These are phyloP conservation scores for Eilema depressum DNA, from an alignment of 2,888 invertebrate species.

Conservation along the genomic window DNA sequence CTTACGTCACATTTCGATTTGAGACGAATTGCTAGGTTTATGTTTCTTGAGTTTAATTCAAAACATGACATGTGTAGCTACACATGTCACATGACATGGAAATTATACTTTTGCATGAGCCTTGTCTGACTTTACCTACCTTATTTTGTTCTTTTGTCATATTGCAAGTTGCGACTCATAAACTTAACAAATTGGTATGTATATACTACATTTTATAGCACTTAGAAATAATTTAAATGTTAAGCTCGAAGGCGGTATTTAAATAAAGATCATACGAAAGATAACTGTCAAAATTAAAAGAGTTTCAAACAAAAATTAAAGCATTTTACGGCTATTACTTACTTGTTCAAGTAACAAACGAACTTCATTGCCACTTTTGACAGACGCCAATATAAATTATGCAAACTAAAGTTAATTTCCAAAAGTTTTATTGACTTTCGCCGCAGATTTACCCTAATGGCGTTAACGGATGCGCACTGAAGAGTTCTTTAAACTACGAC, in stretches of 20 bases:
- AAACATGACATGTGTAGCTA: too few species aligned
- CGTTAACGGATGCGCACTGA: conserved; percentile 63
- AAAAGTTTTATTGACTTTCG: conserved; percentile 61
- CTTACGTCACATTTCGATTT: too few species aligned
- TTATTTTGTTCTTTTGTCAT: too few species aligned
- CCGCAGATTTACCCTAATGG: conserved; percentile 57
- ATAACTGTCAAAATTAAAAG: conserved; percentile 33
- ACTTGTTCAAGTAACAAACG: conserved; percentile 16
- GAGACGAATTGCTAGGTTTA: too few species aligned
- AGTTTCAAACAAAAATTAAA: conserved; percentile 29
- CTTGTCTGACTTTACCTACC: too few species aligned
- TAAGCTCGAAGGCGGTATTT: not conserved
- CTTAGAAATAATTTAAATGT: too few species aligned
- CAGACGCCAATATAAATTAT: conserved; percentile 45
- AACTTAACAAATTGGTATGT: too few species aligned
- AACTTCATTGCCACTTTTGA: conserved; percentile 28
- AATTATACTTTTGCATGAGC: too few species aligned
- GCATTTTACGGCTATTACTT: conserved; percentile 21
- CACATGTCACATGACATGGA: too few species aligned
- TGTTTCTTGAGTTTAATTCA: too few species aligned
- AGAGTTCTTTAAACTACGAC: conserved; percentile 73
- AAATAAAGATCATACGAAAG: conserved; percentile 26
- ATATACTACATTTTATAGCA: too few species aligned
- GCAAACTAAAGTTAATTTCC: conserved; percentile 56
- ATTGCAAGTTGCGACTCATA: too few species aligned